Evolutionary conservation across 2,888 invertebrate species (phyloP), one percentile per base, ranked within the genome.

Genomic region (Nezara viridula): DNA sequence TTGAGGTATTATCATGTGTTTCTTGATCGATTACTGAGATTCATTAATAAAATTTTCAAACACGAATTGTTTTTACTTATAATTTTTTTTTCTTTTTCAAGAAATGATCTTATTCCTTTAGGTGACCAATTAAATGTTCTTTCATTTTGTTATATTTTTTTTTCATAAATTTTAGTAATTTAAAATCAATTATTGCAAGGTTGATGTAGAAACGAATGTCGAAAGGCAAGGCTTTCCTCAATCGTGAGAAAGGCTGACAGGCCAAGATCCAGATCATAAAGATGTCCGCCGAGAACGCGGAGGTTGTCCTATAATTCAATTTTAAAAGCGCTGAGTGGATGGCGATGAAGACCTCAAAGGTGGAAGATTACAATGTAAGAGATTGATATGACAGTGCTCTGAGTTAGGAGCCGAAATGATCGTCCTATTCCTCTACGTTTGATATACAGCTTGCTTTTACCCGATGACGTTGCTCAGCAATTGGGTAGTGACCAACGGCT

Each of bases 321-420:
- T 27, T 37, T 21, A 73, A 73, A 10, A 19, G 21, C 32, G 1
- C 32, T n/a, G n/a, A 73, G 16, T 21, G 37, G 21, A 73, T 21
- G 66, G 66, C 66, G 66, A 73, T 73, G 66, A 73, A 73, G 66
- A 73, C 66, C 66, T 73, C 66, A 73, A 37, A 19, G 37, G 14
- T 37, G 32, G 37, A 73, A 73, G 66, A 73, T 73, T 73, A 24
- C 32, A 7, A 19, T 6, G 66, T 37, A 27, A 19, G 21, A 73
- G 66, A 73, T 73, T 73, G 66, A 73, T 73, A 37, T 32, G 66
- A 7, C 66, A 37, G 66, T 37, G 32, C 19, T 5, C 66, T 73
- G 66, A 73, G 66, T 73, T 73, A 73, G 66, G 16, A 9, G 16
- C 21, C 4, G 6, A 73, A 73, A 73, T 37, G 7, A 73, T 73